A percentile compares a stretch with the other conserved stretches of the same genome.
These are phyloP conservation scores for Xerus inauris DNA, from an alignment of 2,113 vertebrate species.

Conservation along the genomic window DNA sequence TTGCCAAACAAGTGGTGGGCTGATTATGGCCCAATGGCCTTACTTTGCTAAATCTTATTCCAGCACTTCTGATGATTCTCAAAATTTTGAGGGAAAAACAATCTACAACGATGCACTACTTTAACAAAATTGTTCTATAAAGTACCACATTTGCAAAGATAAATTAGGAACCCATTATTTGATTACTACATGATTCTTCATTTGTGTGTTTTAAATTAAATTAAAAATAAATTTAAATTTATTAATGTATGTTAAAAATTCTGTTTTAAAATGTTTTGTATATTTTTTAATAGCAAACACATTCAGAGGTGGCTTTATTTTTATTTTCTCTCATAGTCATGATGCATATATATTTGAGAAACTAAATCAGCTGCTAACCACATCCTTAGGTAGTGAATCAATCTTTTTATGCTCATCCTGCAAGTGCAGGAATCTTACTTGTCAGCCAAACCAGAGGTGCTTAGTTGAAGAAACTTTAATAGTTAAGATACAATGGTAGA, in stretches of 20 bases:
- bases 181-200: background rate
- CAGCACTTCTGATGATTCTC: background rate
- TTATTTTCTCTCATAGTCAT: background rate
- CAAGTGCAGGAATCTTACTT: background rate
- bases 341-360: background rate
- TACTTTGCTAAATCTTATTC: background rate
- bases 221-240: background rate
- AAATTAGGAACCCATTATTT: slow-evolving; percentile 12
- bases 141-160: background rate
- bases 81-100: background rate
- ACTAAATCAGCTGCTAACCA: background rate
- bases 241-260: slow-evolving; percentile 10
- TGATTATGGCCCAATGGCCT: background rate
- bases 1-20: background rate
- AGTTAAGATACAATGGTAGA: background rate
- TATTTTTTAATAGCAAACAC: background rate
- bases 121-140: background rate
- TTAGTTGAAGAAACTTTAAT: background rate
- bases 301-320: background rate
- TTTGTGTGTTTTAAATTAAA: background rate
- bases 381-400: background rate
- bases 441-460: background rate
- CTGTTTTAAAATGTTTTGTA: background rate
- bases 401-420: background rate
- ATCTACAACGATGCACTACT: background rate